A percentile compares a stretch with the other conserved stretches of the same genome.
These are phyloP conservation scores for Darevskia mixta DNA, from an alignment of 2,797 vertebrate species.

Conservation along the genomic window DNA sequence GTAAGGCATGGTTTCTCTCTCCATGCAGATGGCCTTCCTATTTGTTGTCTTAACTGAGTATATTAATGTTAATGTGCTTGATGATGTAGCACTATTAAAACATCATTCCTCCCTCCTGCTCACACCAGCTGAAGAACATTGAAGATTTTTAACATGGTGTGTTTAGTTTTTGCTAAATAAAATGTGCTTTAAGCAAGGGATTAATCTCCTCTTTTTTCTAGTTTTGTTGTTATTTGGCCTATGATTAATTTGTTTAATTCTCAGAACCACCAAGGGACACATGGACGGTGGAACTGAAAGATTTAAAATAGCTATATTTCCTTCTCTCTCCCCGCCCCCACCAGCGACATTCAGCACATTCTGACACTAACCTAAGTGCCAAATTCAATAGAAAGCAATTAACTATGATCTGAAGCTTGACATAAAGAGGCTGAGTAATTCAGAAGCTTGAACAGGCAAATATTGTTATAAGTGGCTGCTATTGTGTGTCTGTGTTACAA, in stretches of 20 bases:
- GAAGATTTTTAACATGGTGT: neutral
- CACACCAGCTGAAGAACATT: neutral
- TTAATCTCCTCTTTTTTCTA: neutral
- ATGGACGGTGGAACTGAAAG: slow-evolving; percentile 4
- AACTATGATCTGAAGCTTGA: slow-evolving; percentile 57
- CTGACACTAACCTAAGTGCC: slow-evolving; percentile 45
- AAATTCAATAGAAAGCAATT: slow-evolving; percentile 62
- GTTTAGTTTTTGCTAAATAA: neutral
- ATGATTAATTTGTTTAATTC: slow-evolving; percentile 35
- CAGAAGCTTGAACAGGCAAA: slow-evolving; percentile 59
- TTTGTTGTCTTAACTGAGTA: neutral
- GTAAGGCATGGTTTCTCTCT: neutral
- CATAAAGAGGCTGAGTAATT: slow-evolving; percentile 66
- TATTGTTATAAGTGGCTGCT: slow-evolving; percentile 46
- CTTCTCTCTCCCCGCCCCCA: neutral
- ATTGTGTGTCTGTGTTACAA: slow-evolving; percentile 48
- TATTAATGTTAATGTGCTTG: neutral
- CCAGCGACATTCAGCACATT: slow-evolving; percentile 2
- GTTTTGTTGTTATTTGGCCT: slow-evolving; percentile 3
- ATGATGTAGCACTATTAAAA: neutral
- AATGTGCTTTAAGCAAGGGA: neutral
- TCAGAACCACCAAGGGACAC: neutral
- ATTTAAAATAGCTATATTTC: slow-evolving; percentile 21
- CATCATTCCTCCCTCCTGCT: neutral
- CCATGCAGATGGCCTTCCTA: neutral